Evolutionary conservation across 2,797 vertebrate genomes (phyloP), one percentile per base, ranked within the genome.

Genomic region (Sciurus carolinensis): DNA sequence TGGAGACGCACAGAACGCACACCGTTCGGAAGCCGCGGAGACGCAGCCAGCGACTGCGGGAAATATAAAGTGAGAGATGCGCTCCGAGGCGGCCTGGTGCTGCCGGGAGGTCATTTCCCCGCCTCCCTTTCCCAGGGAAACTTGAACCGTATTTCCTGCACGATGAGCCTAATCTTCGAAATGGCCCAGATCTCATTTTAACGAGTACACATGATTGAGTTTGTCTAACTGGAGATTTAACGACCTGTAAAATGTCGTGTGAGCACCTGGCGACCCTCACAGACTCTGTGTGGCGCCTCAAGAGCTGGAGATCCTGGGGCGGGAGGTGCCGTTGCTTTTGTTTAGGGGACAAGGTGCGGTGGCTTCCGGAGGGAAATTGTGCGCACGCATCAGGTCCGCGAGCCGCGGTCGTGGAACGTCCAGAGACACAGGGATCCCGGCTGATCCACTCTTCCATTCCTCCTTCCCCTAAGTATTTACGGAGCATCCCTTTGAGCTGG

Each of bases 151-250:
- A 92, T 97, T 97, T 97, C 97, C 96, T 97, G 75, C 71, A 76
- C 24, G 50, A 80, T 91, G 80, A 93, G 44, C 84, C 95, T 93
- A 79, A 94, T 96, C 98, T 98, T 91, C 3, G 42, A 90, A 97
- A 96, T 96, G 94, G 95, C 97, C 90, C 94, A 95, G 96, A 97
- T 97, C 90, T 94, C 96, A 97, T 98, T 98, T 97, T 97, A 96
- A 97, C 8, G 44, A 98, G 97, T 28, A 72, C 95, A 97, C 89
- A 94, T 89, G 96, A 97, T 47, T 92, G 97, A 96, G 91, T 98
- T 97, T 95, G 92, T 98, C 80, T 98, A 97, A 98, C 97, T 94
- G 95, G 97, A 97, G 97, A 97, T 97, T 97, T 98, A 98, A 98
- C 80, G 97, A 97, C 96, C 96, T 97, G 95, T 95, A 97, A 98